phyloP scores from a whole-genome alignment of 2,113 vertebrate genomes.

The Glaucidium brasilianum region DNA sequence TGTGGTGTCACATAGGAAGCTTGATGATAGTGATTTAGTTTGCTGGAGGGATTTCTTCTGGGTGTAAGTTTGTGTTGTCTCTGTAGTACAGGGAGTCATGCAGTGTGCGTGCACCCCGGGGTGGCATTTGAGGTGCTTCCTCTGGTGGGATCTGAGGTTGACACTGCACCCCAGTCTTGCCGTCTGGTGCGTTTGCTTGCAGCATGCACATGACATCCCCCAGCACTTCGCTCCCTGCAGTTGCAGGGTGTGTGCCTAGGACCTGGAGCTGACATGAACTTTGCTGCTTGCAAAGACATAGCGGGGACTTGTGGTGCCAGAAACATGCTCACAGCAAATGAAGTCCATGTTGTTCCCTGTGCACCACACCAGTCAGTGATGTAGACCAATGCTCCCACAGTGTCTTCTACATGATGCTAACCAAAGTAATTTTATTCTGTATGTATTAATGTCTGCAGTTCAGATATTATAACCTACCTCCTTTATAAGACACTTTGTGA shows the following conservation, averaged over 20 bases:
- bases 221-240: not conserved
- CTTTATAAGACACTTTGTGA: not conserved
- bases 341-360: not conserved
- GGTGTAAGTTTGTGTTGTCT: not conserved
- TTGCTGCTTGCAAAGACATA: not conserved
- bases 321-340: not conserved
- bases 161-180: not conserved
- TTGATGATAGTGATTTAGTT: rapidly evolving
- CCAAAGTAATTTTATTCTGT: not conserved
- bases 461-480: not conserved
- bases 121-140: not conserved
- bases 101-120: not conserved
- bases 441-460: not conserved
- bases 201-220: rapidly evolving
- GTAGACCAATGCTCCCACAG: not conserved
- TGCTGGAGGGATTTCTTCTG: not conserved
- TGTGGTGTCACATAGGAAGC: not conserved
- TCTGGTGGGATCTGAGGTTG: not conserved
- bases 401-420: not conserved
- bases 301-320: not conserved
- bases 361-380: not conserved
- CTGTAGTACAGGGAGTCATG: rapidly evolving
- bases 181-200: not conserved
- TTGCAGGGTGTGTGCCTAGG: rapidly evolving
- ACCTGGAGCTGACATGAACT: not conserved